Base-by-base conservation (phyloP, 2,888 invertebrate species). In the Drosophila phalerata region DNA sequence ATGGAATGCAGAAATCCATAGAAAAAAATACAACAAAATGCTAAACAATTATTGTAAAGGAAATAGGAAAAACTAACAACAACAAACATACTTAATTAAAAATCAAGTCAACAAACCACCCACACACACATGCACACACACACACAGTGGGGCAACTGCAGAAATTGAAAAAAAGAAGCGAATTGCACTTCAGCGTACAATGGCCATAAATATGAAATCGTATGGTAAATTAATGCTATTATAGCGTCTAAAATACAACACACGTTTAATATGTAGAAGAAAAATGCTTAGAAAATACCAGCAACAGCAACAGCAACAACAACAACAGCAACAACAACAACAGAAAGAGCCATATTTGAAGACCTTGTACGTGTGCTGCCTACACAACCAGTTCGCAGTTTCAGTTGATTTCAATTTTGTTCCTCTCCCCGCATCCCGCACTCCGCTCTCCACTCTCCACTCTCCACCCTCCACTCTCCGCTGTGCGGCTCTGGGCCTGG, bases 311-410 rank as follows among this genome's bases (percentile, higher is more conserved):
- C 56, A 57, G 45, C 58, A 79, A 22, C 22, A 22, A 22, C 45
- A 69, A 55, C 66, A 79, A 22, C 22, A 22, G 4, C 45, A 69
- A 55, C 66, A 56, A 64, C 67, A 51, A 56, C 69, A 70, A 60
- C 55, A 68, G 73, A 83, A 85, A 82, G 66, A 85, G 83, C 82
- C 89, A 89, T 91, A 90, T 91, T 85, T 89, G 90, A 91, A 91
- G 88, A 82, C 90, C 91, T 90, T 91, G 87, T 90, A 90, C 90
- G 90, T 90, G 91, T 78, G 79, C 90, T 81, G 91, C 91, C 91
- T 90, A 91, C 91, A 88, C 91, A 89, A 86, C 89, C 88, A 89
- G 89, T 85, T 81, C 79, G 79, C 87, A 80, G 70, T 70, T 83
- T 82, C 69, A 75, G 68, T 79, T 85, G 52, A 76, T 85, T 83